phyloP scores from a whole-genome alignment of 2,113 vertebrate genomes.

The Pycnonotus jocosus region DNA sequence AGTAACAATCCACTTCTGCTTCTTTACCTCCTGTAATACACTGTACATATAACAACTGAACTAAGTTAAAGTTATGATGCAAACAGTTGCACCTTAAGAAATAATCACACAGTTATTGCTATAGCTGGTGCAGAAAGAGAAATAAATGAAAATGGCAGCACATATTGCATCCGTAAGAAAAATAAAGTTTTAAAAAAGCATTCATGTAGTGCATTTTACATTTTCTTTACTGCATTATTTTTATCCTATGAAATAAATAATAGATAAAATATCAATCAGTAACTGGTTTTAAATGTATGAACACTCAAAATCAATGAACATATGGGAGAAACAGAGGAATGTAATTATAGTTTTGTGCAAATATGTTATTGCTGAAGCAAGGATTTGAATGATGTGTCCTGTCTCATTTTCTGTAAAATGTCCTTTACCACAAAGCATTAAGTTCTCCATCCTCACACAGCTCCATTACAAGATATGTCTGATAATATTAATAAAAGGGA shows the following conservation, averaged over 20 bases:
- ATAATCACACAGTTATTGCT: neutral
- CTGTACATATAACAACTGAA: neutral
- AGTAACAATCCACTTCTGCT: neutral
- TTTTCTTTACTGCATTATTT: neutral
- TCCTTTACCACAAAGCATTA: conserved; percentile 72
- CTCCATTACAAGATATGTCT: conserved; percentile 83
- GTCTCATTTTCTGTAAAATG: conserved; percentile 82
- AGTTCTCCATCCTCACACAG: conserved; percentile 83
- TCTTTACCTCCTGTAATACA: neutral
- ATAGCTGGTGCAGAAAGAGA: neutral
- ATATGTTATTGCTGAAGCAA: conserved; percentile 76
- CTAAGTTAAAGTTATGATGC: neutral
- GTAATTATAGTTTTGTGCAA: conserved; percentile 81
- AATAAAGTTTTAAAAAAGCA: neutral
- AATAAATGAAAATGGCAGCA: neutral
- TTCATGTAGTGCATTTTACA: neutral
- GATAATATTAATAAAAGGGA: conserved; percentile 64
- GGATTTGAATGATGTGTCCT: conserved; percentile 76
- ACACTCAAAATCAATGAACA: neutral
- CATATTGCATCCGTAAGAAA: neutral
- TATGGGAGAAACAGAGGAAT: neutral
- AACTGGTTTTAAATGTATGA: neutral
- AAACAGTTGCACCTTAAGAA: neutral
- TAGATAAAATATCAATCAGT: neutral
- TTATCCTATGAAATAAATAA: neutral